These are phyloP conservation scores for Tokudaia muenninki DNA, from an alignment of 2,797 vertebrate species.

Conservation along the genomic window DNA sequence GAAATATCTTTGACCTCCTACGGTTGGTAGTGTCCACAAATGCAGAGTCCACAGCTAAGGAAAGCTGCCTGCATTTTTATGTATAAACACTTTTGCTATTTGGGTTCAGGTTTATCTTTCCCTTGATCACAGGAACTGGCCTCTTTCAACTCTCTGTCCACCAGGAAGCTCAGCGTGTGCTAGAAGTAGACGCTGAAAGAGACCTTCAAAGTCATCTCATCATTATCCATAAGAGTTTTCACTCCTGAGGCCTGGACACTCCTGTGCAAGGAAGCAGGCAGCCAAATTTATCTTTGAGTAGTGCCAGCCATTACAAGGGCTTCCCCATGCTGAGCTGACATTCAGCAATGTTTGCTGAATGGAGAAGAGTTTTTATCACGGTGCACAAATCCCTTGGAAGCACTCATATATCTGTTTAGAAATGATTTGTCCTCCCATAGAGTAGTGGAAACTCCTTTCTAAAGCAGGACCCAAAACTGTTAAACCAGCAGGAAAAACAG, in stretches of 20 bases:
- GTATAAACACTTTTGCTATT: not conserved
- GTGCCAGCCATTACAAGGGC: not conserved
- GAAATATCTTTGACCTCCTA: not conserved
- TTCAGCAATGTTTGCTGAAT: constrained; percentile 30
- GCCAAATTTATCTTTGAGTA: not conserved
- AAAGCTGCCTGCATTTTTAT: no score
- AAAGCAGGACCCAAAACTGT: constrained; percentile 47
- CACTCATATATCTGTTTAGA: constrained; percentile 75
- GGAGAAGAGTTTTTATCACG: constrained; percentile 49
- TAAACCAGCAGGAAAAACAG: constrained; percentile 76
- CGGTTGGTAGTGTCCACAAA: not conserved
- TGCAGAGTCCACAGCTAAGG: not conserved
- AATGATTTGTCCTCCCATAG: constrained; percentile 38
- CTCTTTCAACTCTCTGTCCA: not conserved
- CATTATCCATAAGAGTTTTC: not conserved
- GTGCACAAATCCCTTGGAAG: constrained; percentile 62
- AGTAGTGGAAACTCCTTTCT: constrained; percentile 46
- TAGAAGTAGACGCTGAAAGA: not conserved
- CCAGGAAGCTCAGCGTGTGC: not conserved
- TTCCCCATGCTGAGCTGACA: not conserved
- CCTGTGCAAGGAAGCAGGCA: not conserved
- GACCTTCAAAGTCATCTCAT: not conserved
- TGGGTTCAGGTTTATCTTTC: not conserved
- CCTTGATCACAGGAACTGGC: not conserved
- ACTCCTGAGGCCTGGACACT: not conserved